Conservation (phyloP, 2,888 invertebrate genomes). For the Ceraclea dissimilis region DNA sequence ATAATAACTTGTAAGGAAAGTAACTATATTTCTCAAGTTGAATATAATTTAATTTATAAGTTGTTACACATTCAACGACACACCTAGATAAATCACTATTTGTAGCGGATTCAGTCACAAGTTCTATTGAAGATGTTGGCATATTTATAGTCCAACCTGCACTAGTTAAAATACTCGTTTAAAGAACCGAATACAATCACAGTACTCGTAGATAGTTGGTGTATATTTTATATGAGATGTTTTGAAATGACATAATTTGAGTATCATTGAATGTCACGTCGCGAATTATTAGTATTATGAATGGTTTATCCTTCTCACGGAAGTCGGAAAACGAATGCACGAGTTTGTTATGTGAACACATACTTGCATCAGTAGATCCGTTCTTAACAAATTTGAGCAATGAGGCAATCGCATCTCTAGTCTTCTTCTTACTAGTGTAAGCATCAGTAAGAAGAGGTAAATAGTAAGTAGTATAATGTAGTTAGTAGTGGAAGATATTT, state of each 20-base stretch:
- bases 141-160: neutral
- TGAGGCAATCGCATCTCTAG: slow-evolving; percentile 11
- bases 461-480: neutral
- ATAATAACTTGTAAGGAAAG: too few relatives aligned
- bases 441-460: slow-evolving; percentile 11
- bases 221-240: too few relatives aligned
- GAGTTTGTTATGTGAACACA: slow-evolving; percentile 1
- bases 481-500: slow-evolving; percentile 14
- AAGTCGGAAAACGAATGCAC: slow-evolving; percentile 14
- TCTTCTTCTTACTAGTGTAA: slow-evolving; percentile 2
- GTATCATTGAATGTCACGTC: neutral
- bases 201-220: too few relatives aligned
- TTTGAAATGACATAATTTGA: too few relatives aligned
- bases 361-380: slow-evolving; percentile 7
- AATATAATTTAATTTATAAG: too few relatives aligned
- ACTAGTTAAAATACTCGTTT: neutral
- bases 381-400: slow-evolving; percentile 17
- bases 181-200: neutral
- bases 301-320: slow-evolving; percentile 13
- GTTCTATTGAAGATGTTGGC: too few relatives aligned
- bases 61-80: too few relatives aligned
- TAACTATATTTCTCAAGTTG: too few relatives aligned
- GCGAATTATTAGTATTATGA: slow-evolving; percentile 11
- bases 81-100: too few relatives aligned
- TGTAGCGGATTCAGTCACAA: too few relatives aligned